A percentile compares a stretch with the other conserved stretches of the same genome.
These are phyloP conservation scores for Coleophora deauratella DNA, from an alignment of 2,888 invertebrate genomes.

Conservation along the genomic window DNA sequence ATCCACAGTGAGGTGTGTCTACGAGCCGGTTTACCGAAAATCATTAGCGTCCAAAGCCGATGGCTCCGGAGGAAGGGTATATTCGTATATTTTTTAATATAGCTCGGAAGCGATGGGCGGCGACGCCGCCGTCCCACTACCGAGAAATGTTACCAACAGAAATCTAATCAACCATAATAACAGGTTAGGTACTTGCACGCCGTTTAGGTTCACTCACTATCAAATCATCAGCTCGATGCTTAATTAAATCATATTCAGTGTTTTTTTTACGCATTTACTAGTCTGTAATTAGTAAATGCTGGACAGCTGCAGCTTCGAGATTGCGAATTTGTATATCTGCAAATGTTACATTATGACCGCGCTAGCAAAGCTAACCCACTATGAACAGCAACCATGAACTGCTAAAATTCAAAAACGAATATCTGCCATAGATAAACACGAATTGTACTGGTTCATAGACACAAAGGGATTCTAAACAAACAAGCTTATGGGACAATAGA, in stretches of 20 bases:
- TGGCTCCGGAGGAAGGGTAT: slow-evolving; percentile 64
- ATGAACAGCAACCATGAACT: slow-evolving; percentile 34
- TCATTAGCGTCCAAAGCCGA: slow-evolving; percentile 67
- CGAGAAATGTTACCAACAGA: slow-evolving; percentile 74
- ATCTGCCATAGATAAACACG: slow-evolving; percentile 59
- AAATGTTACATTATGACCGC: slow-evolving; percentile 30
- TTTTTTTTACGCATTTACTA: slow-evolving; percentile 35
- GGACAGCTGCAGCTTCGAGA: slow-evolving; percentile 46
- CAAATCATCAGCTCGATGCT: slow-evolving; percentile 61
- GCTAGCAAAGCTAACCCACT: too few relatives aligned
- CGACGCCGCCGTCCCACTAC: slow-evolving; percentile 52
- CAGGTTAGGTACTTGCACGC: slow-evolving; percentile 60
- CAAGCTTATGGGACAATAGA: slow-evolving; percentile 43
- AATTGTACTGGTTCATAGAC: slow-evolving; percentile 32
- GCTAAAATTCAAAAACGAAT: slow-evolving; percentile 40
- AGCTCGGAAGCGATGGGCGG: slow-evolving; percentile 71
- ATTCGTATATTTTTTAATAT: slow-evolving; percentile 71
- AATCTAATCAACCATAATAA: slow-evolving; percentile 74
- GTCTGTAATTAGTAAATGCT: slow-evolving; percentile 22
- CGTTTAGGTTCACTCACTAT: slow-evolving; percentile 67
- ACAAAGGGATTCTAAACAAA: slow-evolving; percentile 63
- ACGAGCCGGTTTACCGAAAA: slow-evolving; percentile 70
- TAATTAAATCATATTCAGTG: slow-evolving; percentile 69
- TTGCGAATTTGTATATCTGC: slow-evolving; percentile 15
- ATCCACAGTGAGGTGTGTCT: slow-evolving; percentile 52